Base-by-base conservation (phyloP, 2,113 vertebrate species). In the Podilymbus podiceps region DNA sequence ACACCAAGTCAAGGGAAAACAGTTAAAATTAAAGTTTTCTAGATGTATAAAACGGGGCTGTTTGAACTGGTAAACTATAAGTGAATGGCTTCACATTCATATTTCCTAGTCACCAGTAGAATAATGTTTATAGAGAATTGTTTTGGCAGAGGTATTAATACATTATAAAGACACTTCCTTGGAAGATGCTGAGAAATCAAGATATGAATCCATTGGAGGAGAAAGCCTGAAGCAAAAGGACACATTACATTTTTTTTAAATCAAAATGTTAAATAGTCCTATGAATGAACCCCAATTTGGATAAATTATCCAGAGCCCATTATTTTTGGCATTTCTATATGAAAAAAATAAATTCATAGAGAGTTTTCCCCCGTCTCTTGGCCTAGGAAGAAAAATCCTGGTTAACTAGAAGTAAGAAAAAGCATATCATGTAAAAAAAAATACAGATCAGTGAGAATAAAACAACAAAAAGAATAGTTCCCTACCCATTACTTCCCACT, bases 401-500 rank as follows among this genome's bases (percentile, higher is more conserved):
- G 76, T 92, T 94, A 95, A 93, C 89, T 30, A 93, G 74, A 59
- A 81, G 75, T 60, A 77, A 88, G 73, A 87, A 95, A 94, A 93
- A 80, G 71, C 85, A 78, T 66, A 87, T 93, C 11, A 68, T 38
- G 74, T 97, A 89, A 95, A 97, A 93, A 96, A 78, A 89, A 68
- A 19, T 28, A 93, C 96, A 97, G 96, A 97, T 97, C 94, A 97
- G 90, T 97, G 89, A 97, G 97, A 98, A 97, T 97, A 97, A 98
- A 98, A 97, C 92, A 98, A 98, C 91, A 97, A 96, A 97, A 97
- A 96, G 96, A 97, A 95, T 78, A 96, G 95, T 94, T 94, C 89
- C 98, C 95, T 98, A 98, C 98, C 98, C 98, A 97, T 98, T 98
- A 97, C 98, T 97, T 98, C 98, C 98, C 90, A 98, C 98, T 98